Conservation (phyloP, 2,888 invertebrate genomes). For the Ophioninae sp. region DNA sequence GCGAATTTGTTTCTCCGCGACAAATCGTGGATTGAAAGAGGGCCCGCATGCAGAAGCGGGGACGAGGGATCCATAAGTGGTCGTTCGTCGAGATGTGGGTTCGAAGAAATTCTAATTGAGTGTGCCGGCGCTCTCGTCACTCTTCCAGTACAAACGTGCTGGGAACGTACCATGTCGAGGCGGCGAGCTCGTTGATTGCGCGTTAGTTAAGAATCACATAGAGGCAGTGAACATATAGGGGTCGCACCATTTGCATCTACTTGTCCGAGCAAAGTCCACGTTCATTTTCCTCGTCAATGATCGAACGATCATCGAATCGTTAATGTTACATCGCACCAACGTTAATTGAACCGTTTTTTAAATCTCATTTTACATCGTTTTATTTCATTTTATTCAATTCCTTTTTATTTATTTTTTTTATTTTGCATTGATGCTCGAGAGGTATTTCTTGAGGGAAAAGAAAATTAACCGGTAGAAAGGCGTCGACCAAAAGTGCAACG, state of each 20-base stretch:
- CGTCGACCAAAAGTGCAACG: slow-evolving; percentile 60
- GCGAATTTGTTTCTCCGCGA: slow-evolving; percentile 7
- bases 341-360: not conserved
- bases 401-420: too few relatives aligned
- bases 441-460: not conserved
- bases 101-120: slow-evolving; percentile 78
- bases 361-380: not conserved
- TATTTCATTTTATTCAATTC: too few relatives aligned
- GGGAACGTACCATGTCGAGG: slow-evolving; percentile 13
- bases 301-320: not conserved
- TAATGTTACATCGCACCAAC: not conserved
- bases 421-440: slow-evolving; percentile 31
- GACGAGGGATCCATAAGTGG: slow-evolving; percentile 59
- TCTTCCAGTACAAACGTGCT: slow-evolving; percentile 12
- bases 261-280: not conserved
- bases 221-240: slow-evolving; percentile 15
- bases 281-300: slow-evolving; percentile 10
- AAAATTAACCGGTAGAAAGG: slow-evolving; percentile 32
- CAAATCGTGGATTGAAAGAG: slow-evolving; percentile 3
- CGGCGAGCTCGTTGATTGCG: slow-evolving; percentile 44
- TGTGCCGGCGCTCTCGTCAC: slow-evolving; percentile 59
- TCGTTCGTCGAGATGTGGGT: slow-evolving; percentile 70
- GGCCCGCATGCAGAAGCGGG: slow-evolving; percentile 44
- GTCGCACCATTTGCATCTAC: not conserved
- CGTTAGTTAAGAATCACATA: slow-evolving; percentile 22